phyloP scores from a whole-genome alignment of 2,113 vertebrate genomes.

The Neoarius graeffei region DNA sequence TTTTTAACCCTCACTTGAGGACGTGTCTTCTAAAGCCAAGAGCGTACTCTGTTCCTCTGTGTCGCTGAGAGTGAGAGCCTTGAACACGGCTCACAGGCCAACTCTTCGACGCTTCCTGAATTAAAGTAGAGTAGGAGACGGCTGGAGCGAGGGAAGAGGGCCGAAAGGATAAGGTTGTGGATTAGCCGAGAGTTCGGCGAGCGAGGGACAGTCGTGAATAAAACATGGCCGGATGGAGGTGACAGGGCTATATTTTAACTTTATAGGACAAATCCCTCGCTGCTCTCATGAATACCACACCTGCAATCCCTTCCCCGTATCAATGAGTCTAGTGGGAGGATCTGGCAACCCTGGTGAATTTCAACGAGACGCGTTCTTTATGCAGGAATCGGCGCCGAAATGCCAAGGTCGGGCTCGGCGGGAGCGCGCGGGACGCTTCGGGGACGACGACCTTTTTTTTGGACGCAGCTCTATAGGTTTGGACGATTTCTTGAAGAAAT shows the following conservation, averaged over 20 bases:
- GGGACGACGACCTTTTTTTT: neutral
- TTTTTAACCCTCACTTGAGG: neutral
- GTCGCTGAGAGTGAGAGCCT: too few species aligned
- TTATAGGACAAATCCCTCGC: slow-evolving; percentile 69
- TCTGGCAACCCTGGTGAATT: slow-evolving; percentile 64
- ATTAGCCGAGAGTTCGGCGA: neutral
- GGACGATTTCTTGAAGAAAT: neutral
- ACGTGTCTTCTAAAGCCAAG: too few species aligned
- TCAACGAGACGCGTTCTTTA: slow-evolving; percentile 57
- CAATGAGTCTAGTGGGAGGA: slow-evolving; percentile 63
- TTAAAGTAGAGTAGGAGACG: neutral
- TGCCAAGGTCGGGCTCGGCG: slow-evolving; percentile 63
- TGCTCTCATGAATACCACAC: slow-evolving; percentile 69
- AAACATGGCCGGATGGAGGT: slow-evolving; percentile 64
- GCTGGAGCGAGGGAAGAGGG: neutral
- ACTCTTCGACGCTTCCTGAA: neutral
- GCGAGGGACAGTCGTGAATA: slow-evolving; percentile 69
- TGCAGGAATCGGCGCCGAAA: slow-evolving; percentile 39
- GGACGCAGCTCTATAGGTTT: neutral
- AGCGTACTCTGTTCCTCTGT: too few species aligned
- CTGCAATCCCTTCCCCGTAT: slow-evolving; percentile 68
- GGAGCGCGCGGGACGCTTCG: neutral
- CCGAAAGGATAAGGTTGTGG: neutral
- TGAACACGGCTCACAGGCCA: neutral
- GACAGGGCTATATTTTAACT: slow-evolving; percentile 68